Percentiles rank a stretch among this genome's conserved stretches.
Evolutionary conservation across 2,888 invertebrate species (phyloP).

Genomic region (Cheilosia vulpina): DNA sequence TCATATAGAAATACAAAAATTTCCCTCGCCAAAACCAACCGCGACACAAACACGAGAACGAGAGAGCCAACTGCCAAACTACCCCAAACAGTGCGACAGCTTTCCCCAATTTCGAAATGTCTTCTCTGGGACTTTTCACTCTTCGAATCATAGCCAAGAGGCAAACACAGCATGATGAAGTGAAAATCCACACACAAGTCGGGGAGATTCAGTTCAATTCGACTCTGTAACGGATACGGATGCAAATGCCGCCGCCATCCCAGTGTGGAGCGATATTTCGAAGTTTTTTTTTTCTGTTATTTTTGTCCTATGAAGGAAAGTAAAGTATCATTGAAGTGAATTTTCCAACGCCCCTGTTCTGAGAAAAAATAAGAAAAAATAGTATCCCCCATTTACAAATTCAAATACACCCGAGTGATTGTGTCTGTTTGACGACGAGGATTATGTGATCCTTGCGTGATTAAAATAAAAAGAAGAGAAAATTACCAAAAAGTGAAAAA

Average conservation of each 20-base stretch:
- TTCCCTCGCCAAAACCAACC: neutral
- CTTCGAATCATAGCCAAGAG: constrained; percentile 7
- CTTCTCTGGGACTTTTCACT: neutral
- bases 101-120: constrained; percentile 66
- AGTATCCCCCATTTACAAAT: neutral
- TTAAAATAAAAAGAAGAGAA: neutral
- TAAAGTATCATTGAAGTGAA: constrained; percentile 4
- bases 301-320: constrained; percentile 10
- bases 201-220: constrained; percentile 77
- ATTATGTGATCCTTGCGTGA: constrained; percentile 45
- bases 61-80: neutral
- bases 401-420: neutral
- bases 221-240: constrained; percentile 78
- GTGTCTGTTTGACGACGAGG: neutral
- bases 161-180: neutral
- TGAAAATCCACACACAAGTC: constrained; percentile 51
- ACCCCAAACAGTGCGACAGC: neutral
- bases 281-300: constrained; percentile 41
- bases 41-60: neutral
- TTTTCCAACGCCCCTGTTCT: constrained; percentile 21
- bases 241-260: constrained; percentile 44
- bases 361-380: constrained; percentile 10
- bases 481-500: constrained; percentile 2
- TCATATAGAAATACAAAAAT: constrained; percentile 19
- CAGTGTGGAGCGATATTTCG: constrained; percentile 45